phyloP scores from a whole-genome alignment of 2,113 vertebrate genomes.

The Dicrurus megarhynchus region DNA sequence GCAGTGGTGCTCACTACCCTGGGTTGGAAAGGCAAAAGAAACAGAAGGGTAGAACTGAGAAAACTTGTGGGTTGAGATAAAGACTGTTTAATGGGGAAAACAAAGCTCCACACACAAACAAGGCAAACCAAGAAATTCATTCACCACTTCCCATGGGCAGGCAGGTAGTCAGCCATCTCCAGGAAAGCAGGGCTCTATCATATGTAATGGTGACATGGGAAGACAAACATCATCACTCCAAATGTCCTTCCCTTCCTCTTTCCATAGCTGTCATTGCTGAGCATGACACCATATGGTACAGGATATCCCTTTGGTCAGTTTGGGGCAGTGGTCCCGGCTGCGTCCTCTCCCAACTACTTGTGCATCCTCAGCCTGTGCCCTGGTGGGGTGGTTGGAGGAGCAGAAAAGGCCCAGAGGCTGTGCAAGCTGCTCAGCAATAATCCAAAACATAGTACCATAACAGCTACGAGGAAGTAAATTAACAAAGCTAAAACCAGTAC shows the following conservation, averaged over 20 bases:
- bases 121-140: neutral
- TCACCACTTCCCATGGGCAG: fast-evolving
- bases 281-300: fast-evolving
- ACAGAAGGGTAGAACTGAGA: neutral
- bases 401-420: neutral
- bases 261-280: neutral
- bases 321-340: neutral
- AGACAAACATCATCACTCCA: neutral
- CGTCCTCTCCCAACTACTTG: neutral
- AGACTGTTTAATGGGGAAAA: neutral
- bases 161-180: neutral
- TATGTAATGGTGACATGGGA: fast-evolving
- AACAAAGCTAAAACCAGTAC: neutral
- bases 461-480: neutral
- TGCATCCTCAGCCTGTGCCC: neutral
- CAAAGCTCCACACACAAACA: fast-evolving
- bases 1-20: fast-evolving
- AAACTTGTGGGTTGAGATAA: neutral
- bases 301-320: neutral
- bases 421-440: neutral
- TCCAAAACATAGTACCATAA: fast-evolving
- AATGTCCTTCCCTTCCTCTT: neutral
- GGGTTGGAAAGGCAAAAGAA: fast-evolving
- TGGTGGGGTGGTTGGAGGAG: neutral
- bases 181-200: neutral